Evolutionary conservation across 2,113 vertebrate genomes (phyloP).

Genomic region (Oplegnathus fasciatus): DNA sequence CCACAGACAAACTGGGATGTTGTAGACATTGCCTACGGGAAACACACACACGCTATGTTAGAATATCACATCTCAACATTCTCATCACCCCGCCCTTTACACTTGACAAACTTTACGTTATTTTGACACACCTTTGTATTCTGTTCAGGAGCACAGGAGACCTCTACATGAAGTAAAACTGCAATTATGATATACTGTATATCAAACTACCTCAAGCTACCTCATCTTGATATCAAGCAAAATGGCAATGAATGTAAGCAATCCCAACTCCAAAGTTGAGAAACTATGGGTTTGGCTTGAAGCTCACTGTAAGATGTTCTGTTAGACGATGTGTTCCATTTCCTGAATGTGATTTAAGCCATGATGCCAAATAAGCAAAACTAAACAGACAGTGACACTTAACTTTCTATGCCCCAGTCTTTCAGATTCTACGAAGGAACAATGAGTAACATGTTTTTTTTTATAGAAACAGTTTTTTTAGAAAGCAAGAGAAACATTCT

Average conservation of each 20-base stretch:
- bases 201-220: not conserved
- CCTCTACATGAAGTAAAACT: not conserved
- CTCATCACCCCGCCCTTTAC: not conserved
- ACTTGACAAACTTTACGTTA: not conserved
- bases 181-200: not conserved
- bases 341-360: not conserved
- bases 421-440: not conserved
- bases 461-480: not conserved
- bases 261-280: not conserved
- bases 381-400: not conserved
- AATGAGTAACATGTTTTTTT: not conserved
- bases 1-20: constrained; percentile 98
- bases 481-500: not conserved
- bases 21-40: constrained; percentile 93
- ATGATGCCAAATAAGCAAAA: not conserved
- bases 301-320: not conserved
- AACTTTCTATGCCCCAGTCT: not conserved
- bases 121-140: not conserved
- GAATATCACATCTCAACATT: not conserved
- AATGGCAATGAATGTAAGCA: not conserved
- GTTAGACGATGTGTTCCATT: not conserved
- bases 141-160: not conserved
- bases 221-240: not conserved
- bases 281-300: not conserved
- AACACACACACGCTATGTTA: constrained; percentile 18